phyloP scores from a whole-genome alignment of 2,797 vertebrate genomes.

The Delichon dasypus region DNA sequence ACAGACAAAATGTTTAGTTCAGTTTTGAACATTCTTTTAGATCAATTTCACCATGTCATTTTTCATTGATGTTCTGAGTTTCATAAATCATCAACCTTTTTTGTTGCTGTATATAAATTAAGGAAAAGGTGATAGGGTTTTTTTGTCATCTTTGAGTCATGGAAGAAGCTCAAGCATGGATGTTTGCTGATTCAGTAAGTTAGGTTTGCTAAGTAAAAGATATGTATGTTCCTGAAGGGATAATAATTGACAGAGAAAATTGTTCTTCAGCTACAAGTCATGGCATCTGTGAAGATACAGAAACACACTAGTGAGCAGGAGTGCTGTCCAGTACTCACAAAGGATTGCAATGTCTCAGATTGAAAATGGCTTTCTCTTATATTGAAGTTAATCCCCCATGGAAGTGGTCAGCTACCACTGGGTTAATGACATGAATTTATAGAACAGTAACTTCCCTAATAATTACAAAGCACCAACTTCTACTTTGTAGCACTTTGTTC shows the following conservation, averaged over 20 bases:
- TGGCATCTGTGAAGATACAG: accelerated
- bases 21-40: neutral
- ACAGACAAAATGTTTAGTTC: neutral
- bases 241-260: neutral
- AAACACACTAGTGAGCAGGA: neutral
- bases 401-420: neutral
- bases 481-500: neutral
- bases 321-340: neutral
- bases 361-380: neutral
- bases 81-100: neutral
- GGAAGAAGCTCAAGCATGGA: neutral
- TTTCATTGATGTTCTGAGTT: neutral
- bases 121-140: neutral
- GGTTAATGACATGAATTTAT: neutral
- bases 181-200: neutral
- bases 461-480: neutral
- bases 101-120: neutral
- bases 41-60: neutral
- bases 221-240: neutral
- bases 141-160: neutral
- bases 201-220: neutral
- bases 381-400: neutral
- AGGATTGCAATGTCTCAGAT: neutral
- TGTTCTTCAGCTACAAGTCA: neutral
- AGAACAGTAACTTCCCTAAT: neutral